Percentiles rank a stretch among this genome's conserved stretches.
phyloP scores from a whole-genome alignment of 2,888 invertebrate genomes.

The Nephrotoma flavescens region DNA sequence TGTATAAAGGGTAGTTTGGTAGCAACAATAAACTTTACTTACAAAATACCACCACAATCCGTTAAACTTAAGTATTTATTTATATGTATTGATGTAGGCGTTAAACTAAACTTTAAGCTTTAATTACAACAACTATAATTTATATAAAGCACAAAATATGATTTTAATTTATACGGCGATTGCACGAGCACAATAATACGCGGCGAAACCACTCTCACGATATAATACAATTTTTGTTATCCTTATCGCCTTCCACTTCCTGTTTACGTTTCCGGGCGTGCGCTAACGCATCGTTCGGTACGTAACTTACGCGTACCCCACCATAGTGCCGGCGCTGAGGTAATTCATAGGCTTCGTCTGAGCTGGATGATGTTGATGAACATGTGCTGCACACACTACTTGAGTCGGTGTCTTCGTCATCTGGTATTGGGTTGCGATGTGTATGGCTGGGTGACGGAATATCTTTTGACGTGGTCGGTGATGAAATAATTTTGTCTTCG shows the following conservation, averaged over 20 bases:
- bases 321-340: slow-evolving; percentile 73
- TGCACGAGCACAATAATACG: neutral
- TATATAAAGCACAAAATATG: neutral
- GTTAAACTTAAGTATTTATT: neutral
- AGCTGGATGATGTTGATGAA: slow-evolving; percentile 75
- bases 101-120: neutral
- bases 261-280: slow-evolving; percentile 56
- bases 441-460: slow-evolving; percentile 3
- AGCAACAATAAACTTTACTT: neutral
- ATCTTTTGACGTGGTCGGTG: neutral
- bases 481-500: slow-evolving; percentile 17
- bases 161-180: neutral
- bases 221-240: slow-evolving; percentile 71
- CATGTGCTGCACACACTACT: slow-evolving; percentile 83
- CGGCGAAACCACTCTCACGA: slow-evolving; percentile 45
- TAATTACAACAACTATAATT: neutral
- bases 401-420: slow-evolving; percentile 43
- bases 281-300: slow-evolving; percentile 81
- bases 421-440: slow-evolving; percentile 18
- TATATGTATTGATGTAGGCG: neutral
- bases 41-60: neutral
- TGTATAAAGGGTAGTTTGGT: neutral
- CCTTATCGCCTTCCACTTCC: slow-evolving; percentile 34
- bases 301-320: slow-evolving; percentile 81
- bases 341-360: slow-evolving; percentile 73